Conservation (phyloP, 2,113 vertebrate genomes). For the Eudorcas thomsonii region DNA sequence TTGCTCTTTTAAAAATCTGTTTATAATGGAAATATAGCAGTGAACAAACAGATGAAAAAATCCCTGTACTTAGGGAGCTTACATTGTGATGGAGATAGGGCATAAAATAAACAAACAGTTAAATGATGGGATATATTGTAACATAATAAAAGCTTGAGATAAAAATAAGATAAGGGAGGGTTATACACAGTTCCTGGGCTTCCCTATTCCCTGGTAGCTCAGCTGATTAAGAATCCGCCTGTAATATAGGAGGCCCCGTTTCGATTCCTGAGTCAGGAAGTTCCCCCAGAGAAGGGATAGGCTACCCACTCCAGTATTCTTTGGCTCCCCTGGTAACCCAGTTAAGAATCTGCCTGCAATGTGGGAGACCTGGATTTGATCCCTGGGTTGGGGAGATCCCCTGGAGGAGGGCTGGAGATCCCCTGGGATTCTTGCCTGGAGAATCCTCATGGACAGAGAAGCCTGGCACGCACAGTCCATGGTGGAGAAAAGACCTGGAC, state of each 20-base stretch:
- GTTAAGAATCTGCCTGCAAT: neutral
- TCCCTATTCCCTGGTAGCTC: neutral
- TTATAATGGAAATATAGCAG: neutral
- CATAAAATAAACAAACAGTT: neutral
- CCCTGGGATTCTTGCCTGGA: neutral
- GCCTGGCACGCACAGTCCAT: rapidly evolving
- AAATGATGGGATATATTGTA: neutral
- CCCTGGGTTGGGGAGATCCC: neutral
- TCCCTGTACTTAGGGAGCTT: neutral
- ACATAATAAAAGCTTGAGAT: neutral
- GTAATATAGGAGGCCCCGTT: neutral
- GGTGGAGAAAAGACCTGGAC: neutral
- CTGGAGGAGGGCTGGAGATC: neutral
- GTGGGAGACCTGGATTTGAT: neutral
- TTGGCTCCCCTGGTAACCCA: neutral
- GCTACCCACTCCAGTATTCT: neutral
- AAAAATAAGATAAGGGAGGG: neutral
- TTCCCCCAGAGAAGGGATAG: neutral
- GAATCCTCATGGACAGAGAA: neutral
- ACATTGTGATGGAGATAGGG: neutral
- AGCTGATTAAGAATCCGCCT: neutral
- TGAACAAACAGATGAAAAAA: neutral
- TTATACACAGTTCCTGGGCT: neutral
- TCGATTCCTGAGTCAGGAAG: neutral
- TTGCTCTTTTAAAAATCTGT: neutral